Conservation (phyloP, 1,140 invertebrate species). For the Hylyphantes graminicola region DNA sequence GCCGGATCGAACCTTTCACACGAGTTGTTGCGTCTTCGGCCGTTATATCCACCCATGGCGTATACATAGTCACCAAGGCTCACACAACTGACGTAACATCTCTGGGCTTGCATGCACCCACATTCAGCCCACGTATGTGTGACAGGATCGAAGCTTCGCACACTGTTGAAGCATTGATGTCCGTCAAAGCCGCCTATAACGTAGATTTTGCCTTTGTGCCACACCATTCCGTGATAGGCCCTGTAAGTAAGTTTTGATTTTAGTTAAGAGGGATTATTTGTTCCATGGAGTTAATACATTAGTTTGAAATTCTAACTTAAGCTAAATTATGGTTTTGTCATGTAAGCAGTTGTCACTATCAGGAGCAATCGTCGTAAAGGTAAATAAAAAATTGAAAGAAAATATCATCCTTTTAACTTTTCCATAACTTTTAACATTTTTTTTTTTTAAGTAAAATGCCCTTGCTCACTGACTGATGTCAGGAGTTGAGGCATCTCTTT, state of each 20-base stretch:
- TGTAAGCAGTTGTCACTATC: too few relatives aligned
- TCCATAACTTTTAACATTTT: too few relatives aligned
- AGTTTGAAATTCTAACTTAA: too few relatives aligned
- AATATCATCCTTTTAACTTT: too few relatives aligned
- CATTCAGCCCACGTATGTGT: slow-evolving; percentile 75
- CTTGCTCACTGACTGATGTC: too few relatives aligned
- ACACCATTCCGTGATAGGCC: slow-evolving; percentile 81
- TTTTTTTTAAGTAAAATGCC: too few relatives aligned
- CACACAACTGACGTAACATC: slow-evolving; percentile 83
- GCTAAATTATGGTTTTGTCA: too few relatives aligned
- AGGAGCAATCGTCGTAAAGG: too few relatives aligned
- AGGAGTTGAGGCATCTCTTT: too few relatives aligned
- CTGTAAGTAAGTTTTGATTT: slow-evolving; percentile 64
- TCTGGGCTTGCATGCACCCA: slow-evolving; percentile 78
- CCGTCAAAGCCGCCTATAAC: slow-evolving; percentile 83
- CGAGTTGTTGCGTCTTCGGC: slow-evolving; percentile 69
- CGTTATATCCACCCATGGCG: slow-evolving; percentile 72
- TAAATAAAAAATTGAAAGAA: too few relatives aligned
- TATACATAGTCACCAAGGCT: slow-evolving; percentile 70
- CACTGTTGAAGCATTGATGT: slow-evolving; percentile 77
- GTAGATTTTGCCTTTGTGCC: slow-evolving; percentile 77
- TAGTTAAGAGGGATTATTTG: too few relatives aligned
- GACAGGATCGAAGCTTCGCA: slow-evolving; percentile 76
- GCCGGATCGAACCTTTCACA: slow-evolving; percentile 68
- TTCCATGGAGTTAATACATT: too few relatives aligned